Evolutionary conservation across 2,113 vertebrate species (phyloP).

Genomic region (Sardina pilchardus): DNA sequence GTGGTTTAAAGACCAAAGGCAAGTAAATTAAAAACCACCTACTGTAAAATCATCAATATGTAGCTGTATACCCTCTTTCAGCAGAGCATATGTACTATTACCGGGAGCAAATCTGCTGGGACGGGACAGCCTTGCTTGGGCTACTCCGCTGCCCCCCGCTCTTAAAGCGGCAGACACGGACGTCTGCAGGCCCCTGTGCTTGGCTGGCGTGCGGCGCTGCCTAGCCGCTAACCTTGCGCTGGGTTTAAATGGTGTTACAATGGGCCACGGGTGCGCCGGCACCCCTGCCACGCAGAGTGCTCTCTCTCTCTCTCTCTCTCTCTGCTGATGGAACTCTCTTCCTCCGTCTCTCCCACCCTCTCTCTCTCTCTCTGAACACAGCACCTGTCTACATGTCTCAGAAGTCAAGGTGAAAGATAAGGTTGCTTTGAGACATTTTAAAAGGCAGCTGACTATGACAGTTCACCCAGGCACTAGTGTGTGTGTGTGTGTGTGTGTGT

Average conservation of each 20-base stretch:
- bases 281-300: not conserved
- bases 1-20: conserved; percentile 51
- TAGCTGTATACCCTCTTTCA: conserved; percentile 44
- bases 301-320: not conserved
- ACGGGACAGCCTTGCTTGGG: conserved; percentile 23
- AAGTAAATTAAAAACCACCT: conserved; percentile 62
- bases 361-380: conserved; percentile 21
- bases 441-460: conserved; percentile 46
- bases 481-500: conserved; percentile 23
- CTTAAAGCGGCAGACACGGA: conserved; percentile 32
- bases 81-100: conserved; percentile 50
- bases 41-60: conserved; percentile 61
- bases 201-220: not conserved
- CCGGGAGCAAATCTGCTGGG: conserved; percentile 44
- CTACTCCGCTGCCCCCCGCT: conserved; percentile 26
- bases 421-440: conserved; percentile 51
- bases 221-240: not conserved
- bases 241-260: not conserved
- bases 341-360: not conserved
- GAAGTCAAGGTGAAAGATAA: conserved; percentile 51
- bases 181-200: not conserved
- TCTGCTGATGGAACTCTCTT: not conserved
- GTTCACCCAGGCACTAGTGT: conserved; percentile 49
- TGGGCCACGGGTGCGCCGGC: not conserved
- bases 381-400: conserved; percentile 50